Percentiles rank a stretch among this genome's conserved stretches.
These are phyloP conservation scores for Chaetophractus vellerosus DNA, from an alignment of 2,797 vertebrate species.

Conservation along the genomic window DNA sequence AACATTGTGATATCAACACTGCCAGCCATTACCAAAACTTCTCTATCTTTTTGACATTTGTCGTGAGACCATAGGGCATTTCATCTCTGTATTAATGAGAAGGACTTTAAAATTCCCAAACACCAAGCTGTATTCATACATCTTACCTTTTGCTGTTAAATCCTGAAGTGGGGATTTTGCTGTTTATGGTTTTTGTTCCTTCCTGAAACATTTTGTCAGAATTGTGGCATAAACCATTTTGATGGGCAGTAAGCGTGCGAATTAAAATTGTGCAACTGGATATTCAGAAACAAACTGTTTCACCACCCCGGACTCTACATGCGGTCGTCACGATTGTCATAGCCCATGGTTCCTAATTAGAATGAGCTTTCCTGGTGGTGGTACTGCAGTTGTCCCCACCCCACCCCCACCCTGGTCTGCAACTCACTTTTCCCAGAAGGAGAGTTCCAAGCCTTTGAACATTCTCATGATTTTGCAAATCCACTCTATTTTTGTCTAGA, in stretches of 20 bases:
- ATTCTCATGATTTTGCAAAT: slow-evolving; percentile 87
- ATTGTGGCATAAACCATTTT: slow-evolving; percentile 52
- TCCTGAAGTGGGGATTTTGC: slow-evolving; percentile 14
- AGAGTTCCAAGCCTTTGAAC: slow-evolving; percentile 87
- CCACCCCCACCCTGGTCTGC: slow-evolving; percentile 35
- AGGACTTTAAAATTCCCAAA: slow-evolving; percentile 43
- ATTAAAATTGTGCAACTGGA: slow-evolving; percentile 25
- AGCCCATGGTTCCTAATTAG: slow-evolving; percentile 45
- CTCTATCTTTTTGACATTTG: not conserved
- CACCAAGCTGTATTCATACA: not conserved
- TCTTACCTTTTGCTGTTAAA: slow-evolving; percentile 50
- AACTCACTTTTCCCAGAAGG: slow-evolving; percentile 85
- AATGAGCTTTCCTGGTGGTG: slow-evolving; percentile 79
- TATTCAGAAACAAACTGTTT: slow-evolving; percentile 44
- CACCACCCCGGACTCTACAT: not conserved
- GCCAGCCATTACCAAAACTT: too few relatives aligned
- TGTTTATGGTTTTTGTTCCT: not conserved
- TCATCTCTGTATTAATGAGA: not conserved
- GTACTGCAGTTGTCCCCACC: slow-evolving; percentile 64
- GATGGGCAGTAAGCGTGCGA: slow-evolving; percentile 12
- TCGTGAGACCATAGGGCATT: not conserved
- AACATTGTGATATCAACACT: too few relatives aligned
- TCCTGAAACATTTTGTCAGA: slow-evolving; percentile 34
- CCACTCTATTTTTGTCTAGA: slow-evolving; percentile 87
- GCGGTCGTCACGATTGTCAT: not conserved